phyloP scores from a whole-genome alignment of 1,140 invertebrate species.

The Zaprionus gabonicus region DNA sequence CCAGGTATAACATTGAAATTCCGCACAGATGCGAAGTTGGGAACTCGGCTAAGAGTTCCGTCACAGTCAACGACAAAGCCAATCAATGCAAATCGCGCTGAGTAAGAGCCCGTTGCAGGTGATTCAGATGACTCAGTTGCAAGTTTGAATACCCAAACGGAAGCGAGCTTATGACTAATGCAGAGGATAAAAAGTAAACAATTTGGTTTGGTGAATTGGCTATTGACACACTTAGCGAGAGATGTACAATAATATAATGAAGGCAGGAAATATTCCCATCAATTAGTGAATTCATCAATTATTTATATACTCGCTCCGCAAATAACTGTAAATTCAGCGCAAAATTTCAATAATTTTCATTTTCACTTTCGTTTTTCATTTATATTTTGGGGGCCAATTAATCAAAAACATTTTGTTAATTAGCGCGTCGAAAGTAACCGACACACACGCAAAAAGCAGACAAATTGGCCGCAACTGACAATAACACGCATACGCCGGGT shows the following conservation, averaged over 20 bases:
- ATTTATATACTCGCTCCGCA: constrained; percentile 25
- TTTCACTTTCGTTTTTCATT: constrained; percentile 33
- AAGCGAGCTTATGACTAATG: background rate
- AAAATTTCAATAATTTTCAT: constrained; percentile 17
- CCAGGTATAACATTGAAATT: background rate
- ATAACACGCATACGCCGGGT: constrained; percentile 66
- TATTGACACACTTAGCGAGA: constrained; percentile 35
- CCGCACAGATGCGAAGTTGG: background rate
- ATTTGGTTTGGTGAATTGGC: background rate
- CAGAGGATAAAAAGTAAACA: background rate
- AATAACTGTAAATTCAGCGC: constrained; percentile 8
- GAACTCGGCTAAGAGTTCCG: background rate
- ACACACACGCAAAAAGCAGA: background rate
- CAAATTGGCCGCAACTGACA: constrained; percentile 19
- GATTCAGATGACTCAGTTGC: background rate
- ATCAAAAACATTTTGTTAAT: constrained; percentile 61
- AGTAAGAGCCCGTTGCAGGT: background rate
- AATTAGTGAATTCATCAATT: constrained; percentile 29
- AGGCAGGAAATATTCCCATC: constrained; percentile 11
- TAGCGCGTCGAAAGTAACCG: constrained; percentile 30
- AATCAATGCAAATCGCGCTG: background rate
- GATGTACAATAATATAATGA: background rate
- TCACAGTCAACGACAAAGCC: background rate
- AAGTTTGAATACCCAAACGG: background rate
- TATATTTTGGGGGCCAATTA: constrained; percentile 52